These are phyloP conservation scores for Priocnemis perturbator DNA, from an alignment of 2,888 invertebrate genomes.

Conservation along the genomic window DNA sequence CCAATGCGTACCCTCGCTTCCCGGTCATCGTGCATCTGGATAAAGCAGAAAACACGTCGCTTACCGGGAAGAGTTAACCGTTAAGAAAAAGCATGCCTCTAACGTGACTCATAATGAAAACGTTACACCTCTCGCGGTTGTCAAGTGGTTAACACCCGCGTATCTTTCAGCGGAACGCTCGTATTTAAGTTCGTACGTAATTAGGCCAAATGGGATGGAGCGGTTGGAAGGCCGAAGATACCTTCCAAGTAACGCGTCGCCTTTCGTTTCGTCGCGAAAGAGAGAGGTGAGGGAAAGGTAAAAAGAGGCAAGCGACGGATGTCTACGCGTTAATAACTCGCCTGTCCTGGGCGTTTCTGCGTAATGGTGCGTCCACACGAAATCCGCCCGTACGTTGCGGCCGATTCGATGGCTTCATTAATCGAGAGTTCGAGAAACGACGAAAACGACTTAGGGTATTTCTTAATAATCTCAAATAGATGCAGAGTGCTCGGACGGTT, in stretches of 20 bases:
- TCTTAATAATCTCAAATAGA: slow-evolving; percentile 31
- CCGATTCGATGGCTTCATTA: slow-evolving; percentile 56
- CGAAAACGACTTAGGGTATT: slow-evolving; percentile 10
- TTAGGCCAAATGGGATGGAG: no score
- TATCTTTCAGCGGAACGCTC: slow-evolving; percentile 1
- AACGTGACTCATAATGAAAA: no score
- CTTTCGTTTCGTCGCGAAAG: not conserved
- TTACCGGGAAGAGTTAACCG: no score
- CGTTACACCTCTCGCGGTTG: no score
- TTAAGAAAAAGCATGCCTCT: no score
- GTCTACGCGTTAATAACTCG: slow-evolving; percentile 20
- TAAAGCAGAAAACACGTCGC: no score
- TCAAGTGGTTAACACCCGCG: not conserved
- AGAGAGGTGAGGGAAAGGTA: slow-evolving; percentile 9
- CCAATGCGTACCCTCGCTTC: no score
- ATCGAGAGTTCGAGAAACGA: slow-evolving; percentile 45
- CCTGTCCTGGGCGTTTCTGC: slow-evolving; percentile 17
- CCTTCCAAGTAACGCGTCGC: no score
- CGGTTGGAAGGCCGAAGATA: no score
- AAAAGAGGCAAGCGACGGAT: slow-evolving; percentile 13
- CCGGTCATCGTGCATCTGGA: no score
- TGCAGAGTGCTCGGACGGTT: slow-evolving; percentile 13
- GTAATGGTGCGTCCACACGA: slow-evolving; percentile 42
- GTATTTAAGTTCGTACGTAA: not conserved
- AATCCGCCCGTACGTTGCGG: slow-evolving; percentile 21